These are phyloP conservation scores for Spheniscus humboldti DNA, from an alignment of 2,797 vertebrate genomes.

Conservation along the genomic window DNA sequence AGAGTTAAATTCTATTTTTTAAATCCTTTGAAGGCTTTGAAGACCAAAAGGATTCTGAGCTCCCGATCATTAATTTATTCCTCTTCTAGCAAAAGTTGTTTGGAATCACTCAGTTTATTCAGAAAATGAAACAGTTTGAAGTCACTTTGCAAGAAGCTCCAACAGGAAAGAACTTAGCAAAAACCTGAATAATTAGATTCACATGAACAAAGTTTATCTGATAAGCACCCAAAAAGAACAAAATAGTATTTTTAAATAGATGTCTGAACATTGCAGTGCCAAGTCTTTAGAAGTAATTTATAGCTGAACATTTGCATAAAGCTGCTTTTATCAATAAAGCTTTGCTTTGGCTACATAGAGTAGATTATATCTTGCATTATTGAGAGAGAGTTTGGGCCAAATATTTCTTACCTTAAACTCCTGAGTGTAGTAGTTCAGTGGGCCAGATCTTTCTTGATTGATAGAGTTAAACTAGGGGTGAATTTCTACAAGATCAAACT, in stretches of 20 bases:
- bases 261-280: background rate
- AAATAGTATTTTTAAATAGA: constrained; percentile 20
- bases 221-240: constrained; percentile 10
- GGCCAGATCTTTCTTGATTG: background rate
- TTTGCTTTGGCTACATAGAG: background rate
- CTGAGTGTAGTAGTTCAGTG: background rate
- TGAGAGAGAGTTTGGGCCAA: background rate
- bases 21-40: background rate
- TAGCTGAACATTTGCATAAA: background rate
- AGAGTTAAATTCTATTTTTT: background rate
- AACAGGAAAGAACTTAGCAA: constrained; percentile 32
- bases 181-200: constrained; percentile 49
- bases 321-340: background rate
- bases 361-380: background rate
- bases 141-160: background rate
- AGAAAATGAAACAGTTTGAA: constrained; percentile 18
- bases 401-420: background rate
- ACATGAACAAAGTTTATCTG: constrained; percentile 28
- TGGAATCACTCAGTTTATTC: constrained; percentile 1
- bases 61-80: background rate
- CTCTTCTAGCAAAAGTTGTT: background rate
- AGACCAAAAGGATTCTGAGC: background rate
- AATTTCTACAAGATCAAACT: background rate
- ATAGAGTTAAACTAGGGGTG: background rate
- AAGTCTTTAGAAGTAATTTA: background rate